These are phyloP conservation scores for Heliocidaris erythrogramma DNA, from an alignment of 35 echinoderm and acorn worm species.

Conservation along the genomic window DNA sequence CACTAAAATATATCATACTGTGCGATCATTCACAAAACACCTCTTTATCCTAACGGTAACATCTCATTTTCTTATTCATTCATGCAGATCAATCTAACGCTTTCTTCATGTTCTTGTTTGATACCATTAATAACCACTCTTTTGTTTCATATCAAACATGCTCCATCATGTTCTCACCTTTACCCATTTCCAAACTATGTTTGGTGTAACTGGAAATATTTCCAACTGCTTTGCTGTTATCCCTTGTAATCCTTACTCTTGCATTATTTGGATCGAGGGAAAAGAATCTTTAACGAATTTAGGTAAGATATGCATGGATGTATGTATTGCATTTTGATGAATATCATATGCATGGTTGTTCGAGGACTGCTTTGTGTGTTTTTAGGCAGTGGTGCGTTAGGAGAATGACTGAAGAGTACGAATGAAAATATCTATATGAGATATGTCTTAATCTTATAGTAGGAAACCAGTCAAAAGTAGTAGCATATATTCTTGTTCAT, in stretches of 20 bases:
- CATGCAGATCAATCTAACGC: neutral
- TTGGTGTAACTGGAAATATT: neutral
- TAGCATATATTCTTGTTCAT: too few species aligned
- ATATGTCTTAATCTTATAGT: too few species aligned
- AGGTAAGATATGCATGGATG: neutral
- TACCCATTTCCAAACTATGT: neutral
- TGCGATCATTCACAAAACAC: neutral
- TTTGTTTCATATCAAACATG: too few species aligned
- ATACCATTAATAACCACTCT: neutral
- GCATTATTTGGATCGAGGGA: neutral
- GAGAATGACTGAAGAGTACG: neutral
- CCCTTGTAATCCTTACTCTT: neutral
- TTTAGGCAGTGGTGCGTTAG: neutral
- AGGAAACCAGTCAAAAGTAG: too few species aligned
- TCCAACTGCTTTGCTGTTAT: neutral
- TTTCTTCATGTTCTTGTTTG: neutral
- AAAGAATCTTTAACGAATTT: neutral
- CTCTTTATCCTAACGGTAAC: neutral
- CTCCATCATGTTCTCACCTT: too few species aligned
- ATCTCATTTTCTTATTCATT: neutral
- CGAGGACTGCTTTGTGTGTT: neutral
- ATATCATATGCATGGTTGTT: neutral
- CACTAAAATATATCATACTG: neutral
- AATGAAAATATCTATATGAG: too few species aligned
- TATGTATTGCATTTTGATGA: neutral